Evolutionary conservation across 2,113 vertebrate genomes (phyloP).

Genomic region (Chlorocebus sabaeus): DNA sequence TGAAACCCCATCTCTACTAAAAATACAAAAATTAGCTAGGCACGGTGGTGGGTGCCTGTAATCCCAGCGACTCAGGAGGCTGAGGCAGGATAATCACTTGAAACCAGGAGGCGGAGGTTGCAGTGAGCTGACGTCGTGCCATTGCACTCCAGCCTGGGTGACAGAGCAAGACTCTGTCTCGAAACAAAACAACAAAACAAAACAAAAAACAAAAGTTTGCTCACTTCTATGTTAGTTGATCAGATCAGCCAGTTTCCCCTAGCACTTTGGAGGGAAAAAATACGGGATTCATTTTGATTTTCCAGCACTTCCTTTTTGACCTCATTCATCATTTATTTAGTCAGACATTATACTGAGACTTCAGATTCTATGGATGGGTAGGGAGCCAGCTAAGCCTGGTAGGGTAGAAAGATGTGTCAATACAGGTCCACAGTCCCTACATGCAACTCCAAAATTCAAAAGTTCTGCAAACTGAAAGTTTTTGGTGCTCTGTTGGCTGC

Average conservation of each 20-base stretch:
- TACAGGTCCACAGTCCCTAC: fast-evolving
- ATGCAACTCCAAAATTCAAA: background rate
- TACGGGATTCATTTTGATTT: background rate
- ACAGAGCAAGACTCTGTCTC: too few species aligned
- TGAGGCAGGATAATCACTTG: too few species aligned
- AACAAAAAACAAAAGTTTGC: too few species aligned
- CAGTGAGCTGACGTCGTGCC: too few species aligned
- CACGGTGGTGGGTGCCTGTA: too few species aligned
- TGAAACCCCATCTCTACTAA: too few species aligned
- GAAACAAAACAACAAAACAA: too few species aligned
- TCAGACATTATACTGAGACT: fast-evolving
- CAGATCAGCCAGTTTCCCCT: background rate
- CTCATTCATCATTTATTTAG: background rate
- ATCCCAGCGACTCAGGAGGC: too few species aligned
- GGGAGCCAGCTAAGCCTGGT: background rate
- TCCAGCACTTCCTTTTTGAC: background rate
- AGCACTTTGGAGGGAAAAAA: background rate
- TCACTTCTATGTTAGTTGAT: too few species aligned
- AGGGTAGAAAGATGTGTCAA: background rate
- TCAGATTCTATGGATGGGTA: fast-evolving
- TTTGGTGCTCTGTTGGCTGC: background rate
- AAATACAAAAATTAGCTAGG: too few species aligned
- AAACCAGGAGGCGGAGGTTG: too few species aligned
- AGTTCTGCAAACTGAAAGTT: background rate
- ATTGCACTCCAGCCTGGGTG: too few species aligned